A percentile compares a stretch with the other conserved stretches of the same genome.
These are phyloP conservation scores for Lasioglossum morio DNA, from an alignment of 2,888 invertebrate genomes.

Conservation along the genomic window DNA sequence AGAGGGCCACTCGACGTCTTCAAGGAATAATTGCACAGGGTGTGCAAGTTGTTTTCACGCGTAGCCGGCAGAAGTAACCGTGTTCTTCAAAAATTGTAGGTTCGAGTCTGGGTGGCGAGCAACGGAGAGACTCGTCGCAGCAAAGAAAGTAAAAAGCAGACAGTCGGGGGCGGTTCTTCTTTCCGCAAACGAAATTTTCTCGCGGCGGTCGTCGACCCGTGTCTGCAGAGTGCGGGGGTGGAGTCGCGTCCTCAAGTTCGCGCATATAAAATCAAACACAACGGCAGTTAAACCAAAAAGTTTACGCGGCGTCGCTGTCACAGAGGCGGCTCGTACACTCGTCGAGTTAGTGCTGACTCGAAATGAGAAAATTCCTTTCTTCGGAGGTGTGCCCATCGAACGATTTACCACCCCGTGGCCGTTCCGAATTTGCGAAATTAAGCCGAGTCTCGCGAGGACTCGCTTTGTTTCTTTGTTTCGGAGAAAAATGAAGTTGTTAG, in stretches of 20 bases:
- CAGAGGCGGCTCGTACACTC: constrained; percentile 53
- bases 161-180: constrained; percentile 14
- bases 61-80: background rate
- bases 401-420: constrained; percentile 32
- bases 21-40: background rate
- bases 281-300: constrained; percentile 63
- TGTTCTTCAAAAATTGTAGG: background rate
- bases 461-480: background rate
- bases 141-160: background rate
- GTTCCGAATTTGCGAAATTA: constrained; percentile 42
- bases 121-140: background rate
- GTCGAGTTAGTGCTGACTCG: constrained; percentile 53
- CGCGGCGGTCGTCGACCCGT: constrained; percentile 55
- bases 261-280: constrained; percentile 56
- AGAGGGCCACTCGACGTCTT: background rate
- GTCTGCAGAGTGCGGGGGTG: background rate
- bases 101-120: background rate
- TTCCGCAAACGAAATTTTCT: constrained; percentile 47
- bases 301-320: constrained; percentile 61
- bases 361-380: constrained; percentile 71
- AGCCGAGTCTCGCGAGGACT: background rate
- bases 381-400: constrained; percentile 19
- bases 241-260: constrained; percentile 46
- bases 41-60: background rate
- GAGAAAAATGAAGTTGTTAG: background rate